Percentiles rank a stretch among this genome's conserved stretches.
These are phyloP conservation scores for Hoplodrina blanda DNA, from an alignment of 2,888 invertebrate genomes.

Conservation along the genomic window DNA sequence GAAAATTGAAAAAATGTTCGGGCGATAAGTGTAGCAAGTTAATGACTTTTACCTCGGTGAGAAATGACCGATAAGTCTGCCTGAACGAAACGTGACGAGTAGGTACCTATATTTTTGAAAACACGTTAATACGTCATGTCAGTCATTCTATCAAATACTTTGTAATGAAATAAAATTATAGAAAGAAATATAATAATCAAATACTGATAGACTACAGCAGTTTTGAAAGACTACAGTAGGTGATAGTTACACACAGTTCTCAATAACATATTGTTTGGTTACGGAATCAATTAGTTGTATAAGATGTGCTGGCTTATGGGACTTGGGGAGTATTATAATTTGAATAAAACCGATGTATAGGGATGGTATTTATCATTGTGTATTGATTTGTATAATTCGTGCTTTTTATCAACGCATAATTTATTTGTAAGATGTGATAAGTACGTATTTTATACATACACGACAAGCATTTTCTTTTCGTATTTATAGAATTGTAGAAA, in stretches of 20 bases:
- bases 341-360: conserved; percentile 69
- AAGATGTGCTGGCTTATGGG: conserved; percentile 53
- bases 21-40: conserved; percentile 30
- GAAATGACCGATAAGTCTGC: conserved; percentile 38
- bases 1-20: conserved; percentile 36
- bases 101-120: conserved; percentile 52
- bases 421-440: conserved; percentile 78
- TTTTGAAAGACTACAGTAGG: conserved; percentile 23
- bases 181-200: conserved; percentile 11
- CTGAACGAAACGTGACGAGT: conserved; percentile 42
- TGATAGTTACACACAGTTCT: conserved; percentile 14
- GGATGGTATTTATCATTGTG: conserved; percentile 65
- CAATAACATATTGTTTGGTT: conserved; percentile 29
- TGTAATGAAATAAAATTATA: conserved; percentile 32
- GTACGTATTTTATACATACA: conserved; percentile 75
- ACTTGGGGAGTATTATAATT: conserved; percentile 58
- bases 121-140: conserved; percentile 39
- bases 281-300: conserved; percentile 45
- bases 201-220: conserved; percentile 26
- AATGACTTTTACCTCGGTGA: conserved; percentile 30
- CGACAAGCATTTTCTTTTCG: conserved; percentile 68
- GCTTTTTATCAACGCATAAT: conserved; percentile 78
- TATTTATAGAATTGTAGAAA: conserved; percentile 84
- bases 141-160: conserved; percentile 44
- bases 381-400: conserved; percentile 74